These are phyloP conservation scores for Drosophila pallidifrons DNA, from an alignment of 1,140 invertebrate genomes.

Conservation along the genomic window DNA sequence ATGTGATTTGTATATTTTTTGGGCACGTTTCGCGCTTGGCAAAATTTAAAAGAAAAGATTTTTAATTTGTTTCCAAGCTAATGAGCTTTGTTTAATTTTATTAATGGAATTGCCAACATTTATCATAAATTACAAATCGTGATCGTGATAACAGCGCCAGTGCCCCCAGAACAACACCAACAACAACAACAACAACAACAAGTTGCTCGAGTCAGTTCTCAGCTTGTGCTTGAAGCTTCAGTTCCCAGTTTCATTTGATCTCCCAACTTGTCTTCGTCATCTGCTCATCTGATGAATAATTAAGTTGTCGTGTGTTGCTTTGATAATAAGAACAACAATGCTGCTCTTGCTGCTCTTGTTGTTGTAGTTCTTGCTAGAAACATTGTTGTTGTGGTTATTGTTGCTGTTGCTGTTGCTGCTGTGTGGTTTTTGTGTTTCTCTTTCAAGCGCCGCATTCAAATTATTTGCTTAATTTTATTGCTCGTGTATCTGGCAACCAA, in stretches of 20 bases:
- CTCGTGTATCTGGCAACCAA: conserved; percentile 46
- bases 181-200: conserved; percentile 6
- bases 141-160: conserved; percentile 73
- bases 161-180: not conserved
- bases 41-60: conserved; percentile 35
- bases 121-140: conserved; percentile 82
- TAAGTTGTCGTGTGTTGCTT: conserved; percentile 77
- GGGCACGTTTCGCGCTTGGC: conserved; percentile 38
- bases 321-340: conserved; percentile 44
- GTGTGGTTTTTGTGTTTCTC: conserved; percentile 37
- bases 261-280: conserved; percentile 31
- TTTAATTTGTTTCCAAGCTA: conserved; percentile 63
- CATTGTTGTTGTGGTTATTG: conserved; percentile 25
- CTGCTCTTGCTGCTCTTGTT: not conserved
- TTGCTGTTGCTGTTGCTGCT: conserved; percentile 24
- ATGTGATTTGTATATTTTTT: conserved; percentile 41
- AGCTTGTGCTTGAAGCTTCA: conserved; percentile 6
- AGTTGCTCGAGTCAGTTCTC: conserved; percentile 23
- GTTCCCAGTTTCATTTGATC: conserved; percentile 6
- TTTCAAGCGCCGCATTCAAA: conserved; percentile 73
- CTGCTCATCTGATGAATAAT: conserved; percentile 69
- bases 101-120: conserved; percentile 82
- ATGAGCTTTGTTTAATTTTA: conserved; percentile 82
- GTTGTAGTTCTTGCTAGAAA: too few relatives aligned
- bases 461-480: conserved; percentile 77